Percentiles rank a stretch among this genome's conserved stretches.
phyloP scores from a whole-genome alignment of 2,888 invertebrate species.

The Eurois occulta region DNA sequence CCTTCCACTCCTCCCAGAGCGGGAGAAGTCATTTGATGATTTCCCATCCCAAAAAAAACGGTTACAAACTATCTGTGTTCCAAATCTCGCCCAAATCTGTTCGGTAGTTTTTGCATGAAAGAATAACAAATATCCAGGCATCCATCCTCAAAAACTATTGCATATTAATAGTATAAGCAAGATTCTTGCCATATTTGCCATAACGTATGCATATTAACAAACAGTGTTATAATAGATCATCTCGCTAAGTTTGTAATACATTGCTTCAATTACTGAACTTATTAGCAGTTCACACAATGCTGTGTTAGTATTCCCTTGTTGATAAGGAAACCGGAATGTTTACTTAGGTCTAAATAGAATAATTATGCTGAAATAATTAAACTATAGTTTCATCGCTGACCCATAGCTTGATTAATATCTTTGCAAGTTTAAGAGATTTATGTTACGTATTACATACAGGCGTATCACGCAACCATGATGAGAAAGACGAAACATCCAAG shows the following conservation, averaged over 20 bases:
- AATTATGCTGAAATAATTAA: neutral
- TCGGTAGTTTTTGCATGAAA: neutral
- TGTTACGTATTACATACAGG: neutral
- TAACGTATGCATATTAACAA: neutral
- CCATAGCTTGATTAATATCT: neutral
- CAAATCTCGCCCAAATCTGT: neutral
- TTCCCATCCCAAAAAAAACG: no score
- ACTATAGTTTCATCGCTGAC: conserved; percentile 7
- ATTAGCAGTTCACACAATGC: neutral
- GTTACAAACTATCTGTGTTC: neutral
- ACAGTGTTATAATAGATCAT: conserved; percentile 1
- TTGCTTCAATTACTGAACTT: neutral
- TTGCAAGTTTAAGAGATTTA: conserved; percentile 1
- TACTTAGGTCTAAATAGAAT: conserved; percentile 11
- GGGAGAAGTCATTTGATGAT: no score
- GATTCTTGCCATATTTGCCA: neutral
- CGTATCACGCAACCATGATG: neutral
- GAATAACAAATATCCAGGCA: no score
- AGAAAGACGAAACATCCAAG: no score
- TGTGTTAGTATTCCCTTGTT: conserved; percentile 19
- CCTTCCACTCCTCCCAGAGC: no score
- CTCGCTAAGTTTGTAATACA: neutral
- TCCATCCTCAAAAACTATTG: no score
- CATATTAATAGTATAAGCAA: no score
- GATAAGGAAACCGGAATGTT: conserved; percentile 1